These are phyloP conservation scores for Wiebesia pumilae DNA, from an alignment of 1,140 invertebrate genomes.

Conservation along the genomic window DNA sequence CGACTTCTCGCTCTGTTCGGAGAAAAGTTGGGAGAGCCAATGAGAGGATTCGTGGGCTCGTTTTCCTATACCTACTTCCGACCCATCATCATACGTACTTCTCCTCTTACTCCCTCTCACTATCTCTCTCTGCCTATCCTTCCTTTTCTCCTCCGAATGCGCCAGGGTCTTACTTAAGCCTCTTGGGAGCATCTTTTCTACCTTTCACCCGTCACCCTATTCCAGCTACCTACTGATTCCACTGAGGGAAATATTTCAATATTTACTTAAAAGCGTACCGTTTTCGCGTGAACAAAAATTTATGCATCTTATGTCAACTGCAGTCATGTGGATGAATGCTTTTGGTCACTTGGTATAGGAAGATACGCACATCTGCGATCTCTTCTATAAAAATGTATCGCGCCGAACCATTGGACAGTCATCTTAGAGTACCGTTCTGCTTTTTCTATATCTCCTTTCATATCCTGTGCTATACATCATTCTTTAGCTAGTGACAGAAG, in stretches of 20 bases:
- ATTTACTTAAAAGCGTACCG: slow-evolving; percentile 57
- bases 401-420: slow-evolving; percentile 24
- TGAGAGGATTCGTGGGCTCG: not conserved
- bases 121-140: slow-evolving; percentile 7
- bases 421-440: not conserved
- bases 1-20: slow-evolving; percentile 18
- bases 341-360: not conserved
- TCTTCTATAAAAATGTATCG: slow-evolving; percentile 22
- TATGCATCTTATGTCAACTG: slow-evolving; percentile 41
- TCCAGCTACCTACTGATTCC: slow-evolving; percentile 50
- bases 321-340: not conserved
- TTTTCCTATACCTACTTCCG: not conserved
- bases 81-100: not conserved
- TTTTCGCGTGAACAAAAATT: slow-evolving; percentile 51
- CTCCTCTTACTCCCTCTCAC: not conserved
- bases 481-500: too few relatives aligned
- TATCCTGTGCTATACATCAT: not conserved
- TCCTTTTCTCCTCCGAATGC: not conserved
- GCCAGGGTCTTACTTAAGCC: not conserved
- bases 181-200: not conserved
- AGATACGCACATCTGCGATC: slow-evolving; percentile 19
- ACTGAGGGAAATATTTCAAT: slow-evolving; percentile 57
- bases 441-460: not conserved
- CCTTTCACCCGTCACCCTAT: not conserved
- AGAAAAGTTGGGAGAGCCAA: not conserved